phyloP scores from a whole-genome alignment of 2,797 vertebrate species.

The Alca torda region DNA sequence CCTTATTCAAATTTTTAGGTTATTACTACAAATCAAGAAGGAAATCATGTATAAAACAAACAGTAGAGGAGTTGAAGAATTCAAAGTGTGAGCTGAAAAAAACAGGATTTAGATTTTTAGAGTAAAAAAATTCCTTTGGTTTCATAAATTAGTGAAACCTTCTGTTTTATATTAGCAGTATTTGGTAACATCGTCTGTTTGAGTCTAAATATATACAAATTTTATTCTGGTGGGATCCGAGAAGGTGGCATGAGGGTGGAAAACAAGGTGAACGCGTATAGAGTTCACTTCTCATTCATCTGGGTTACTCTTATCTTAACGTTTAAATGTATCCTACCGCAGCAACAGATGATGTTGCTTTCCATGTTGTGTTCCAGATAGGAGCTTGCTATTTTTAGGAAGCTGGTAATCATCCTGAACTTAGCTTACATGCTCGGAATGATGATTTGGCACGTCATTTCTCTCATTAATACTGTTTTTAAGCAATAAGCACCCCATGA shows the following conservation, averaged over 20 bases:
- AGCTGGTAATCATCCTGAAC: neutral
- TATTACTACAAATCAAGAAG: neutral
- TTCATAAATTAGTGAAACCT: conserved; percentile 32
- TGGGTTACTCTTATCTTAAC: conserved; percentile 25
- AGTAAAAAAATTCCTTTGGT: neutral
- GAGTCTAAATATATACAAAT: conserved; percentile 59
- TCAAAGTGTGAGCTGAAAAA: neutral
- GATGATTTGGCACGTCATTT: neutral
- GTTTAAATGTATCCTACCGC: conserved; percentile 21
- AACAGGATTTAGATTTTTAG: neutral
- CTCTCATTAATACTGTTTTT: neutral
- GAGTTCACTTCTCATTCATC: conserved; percentile 56
- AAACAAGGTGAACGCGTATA: conserved; percentile 18
- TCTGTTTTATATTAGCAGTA: conserved; percentile 35
- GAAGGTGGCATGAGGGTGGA: conserved; percentile 38
- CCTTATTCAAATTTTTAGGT: neutral
- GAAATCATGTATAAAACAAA: neutral
- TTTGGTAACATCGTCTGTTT: conserved; percentile 41
- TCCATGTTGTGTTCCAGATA: conserved; percentile 24
- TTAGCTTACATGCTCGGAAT: neutral
- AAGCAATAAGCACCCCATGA: neutral
- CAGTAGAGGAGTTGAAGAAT: neutral
- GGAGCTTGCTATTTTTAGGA: conserved; percentile 40
- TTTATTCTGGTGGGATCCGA: conserved; percentile 52
- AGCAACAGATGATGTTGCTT: conserved; percentile 45